Conservation (phyloP, 2,888 invertebrate species). For the Melanargia galathea region DNA sequence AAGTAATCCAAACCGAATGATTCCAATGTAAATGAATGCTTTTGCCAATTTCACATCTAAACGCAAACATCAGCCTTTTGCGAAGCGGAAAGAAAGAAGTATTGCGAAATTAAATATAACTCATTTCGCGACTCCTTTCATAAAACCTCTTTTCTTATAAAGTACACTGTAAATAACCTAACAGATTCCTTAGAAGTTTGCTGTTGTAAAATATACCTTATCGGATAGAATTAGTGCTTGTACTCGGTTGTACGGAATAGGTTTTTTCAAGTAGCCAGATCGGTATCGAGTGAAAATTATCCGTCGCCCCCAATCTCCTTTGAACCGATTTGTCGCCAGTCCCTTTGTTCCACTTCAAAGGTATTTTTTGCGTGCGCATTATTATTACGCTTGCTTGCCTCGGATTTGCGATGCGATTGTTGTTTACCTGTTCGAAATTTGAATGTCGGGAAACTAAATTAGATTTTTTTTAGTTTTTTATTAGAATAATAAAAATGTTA, state of each 20-base stretch:
- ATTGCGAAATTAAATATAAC: conserved; percentile 65
- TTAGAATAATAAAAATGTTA: no score
- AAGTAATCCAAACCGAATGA: conserved; percentile 24
- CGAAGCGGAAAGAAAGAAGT: conserved; percentile 53
- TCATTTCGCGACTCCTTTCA: conserved; percentile 69
- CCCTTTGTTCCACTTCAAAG: conserved; percentile 74
- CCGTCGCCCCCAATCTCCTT: conserved; percentile 58
- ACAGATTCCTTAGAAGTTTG: conserved; percentile 39
- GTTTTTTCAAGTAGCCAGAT: conserved; percentile 61
- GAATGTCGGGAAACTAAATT: conserved; percentile 17
- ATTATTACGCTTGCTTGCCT: conserved; percentile 66
- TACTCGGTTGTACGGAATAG: conserved; percentile 29
- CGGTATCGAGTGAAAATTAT: conserved; percentile 72
- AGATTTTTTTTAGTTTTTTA: conserved; percentile 39
- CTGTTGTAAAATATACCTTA: conserved; percentile 31
- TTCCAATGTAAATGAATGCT: conserved; percentile 37
- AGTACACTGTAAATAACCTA: conserved; percentile 65
- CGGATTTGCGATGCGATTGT: conserved; percentile 42
- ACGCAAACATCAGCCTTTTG: conserved; percentile 51
- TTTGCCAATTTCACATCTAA: conserved; percentile 39
- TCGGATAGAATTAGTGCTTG: not conserved
- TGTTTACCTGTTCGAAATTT: conserved; percentile 31
- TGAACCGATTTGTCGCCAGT: conserved; percentile 68
- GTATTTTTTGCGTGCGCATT: conserved; percentile 61
- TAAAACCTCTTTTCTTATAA: conserved; percentile 58